Evolutionary conservation across 2,113 vertebrate genomes (phyloP).

Genomic region (Corvus hawaiiensis): DNA sequence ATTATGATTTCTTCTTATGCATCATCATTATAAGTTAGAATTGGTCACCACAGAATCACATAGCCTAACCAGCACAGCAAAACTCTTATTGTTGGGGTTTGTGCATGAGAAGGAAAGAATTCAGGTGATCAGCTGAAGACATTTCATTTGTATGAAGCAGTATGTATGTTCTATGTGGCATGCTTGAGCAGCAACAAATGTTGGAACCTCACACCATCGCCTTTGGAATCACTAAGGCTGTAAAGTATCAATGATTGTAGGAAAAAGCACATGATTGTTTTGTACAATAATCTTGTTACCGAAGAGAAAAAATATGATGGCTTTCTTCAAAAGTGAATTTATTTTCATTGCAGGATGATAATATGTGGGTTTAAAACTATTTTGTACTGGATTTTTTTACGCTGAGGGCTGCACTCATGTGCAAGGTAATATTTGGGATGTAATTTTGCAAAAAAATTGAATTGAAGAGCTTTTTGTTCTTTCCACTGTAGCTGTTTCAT

Average conservation of each 20-base stretch:
- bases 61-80: background rate
- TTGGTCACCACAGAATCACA: background rate
- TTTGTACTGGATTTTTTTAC: background rate
- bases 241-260: background rate
- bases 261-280: background rate
- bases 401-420: background rate
- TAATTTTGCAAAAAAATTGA: background rate
- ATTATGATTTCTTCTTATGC: background rate
- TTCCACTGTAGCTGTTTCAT: background rate
- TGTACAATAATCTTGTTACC: background rate
- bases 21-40: background rate
- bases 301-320: background rate
- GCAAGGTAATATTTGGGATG: background rate
- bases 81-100: background rate
- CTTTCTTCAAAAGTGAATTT: conserved; percentile 18
- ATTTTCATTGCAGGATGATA: background rate
- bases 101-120: background rate
- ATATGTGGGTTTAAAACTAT: background rate
- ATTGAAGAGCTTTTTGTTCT: background rate
- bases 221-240: background rate
- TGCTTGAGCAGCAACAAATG: background rate
- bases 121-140: background rate
- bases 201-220: background rate
- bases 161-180: background rate
- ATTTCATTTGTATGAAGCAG: background rate